Percentiles rank a stretch among this genome's conserved stretches.
phyloP scores from a whole-genome alignment of 2,888 invertebrate genomes.

The Syrphus vitripennis region DNA sequence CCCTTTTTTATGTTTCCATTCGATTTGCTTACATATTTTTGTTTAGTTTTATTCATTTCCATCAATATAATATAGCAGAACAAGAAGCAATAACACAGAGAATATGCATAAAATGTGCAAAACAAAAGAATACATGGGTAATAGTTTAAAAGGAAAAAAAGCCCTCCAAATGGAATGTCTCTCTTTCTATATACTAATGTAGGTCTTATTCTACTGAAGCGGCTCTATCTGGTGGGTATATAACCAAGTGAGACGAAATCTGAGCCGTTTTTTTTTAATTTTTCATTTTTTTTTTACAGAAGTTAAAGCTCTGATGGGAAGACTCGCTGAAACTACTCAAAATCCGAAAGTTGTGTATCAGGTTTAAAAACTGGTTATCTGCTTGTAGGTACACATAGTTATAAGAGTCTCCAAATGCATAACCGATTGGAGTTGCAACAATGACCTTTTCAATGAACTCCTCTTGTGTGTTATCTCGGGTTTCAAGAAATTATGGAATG shows the following conservation, averaged over 20 bases:
- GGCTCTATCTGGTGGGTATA: not conserved
- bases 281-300: not conserved
- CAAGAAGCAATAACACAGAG: not conserved
- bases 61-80: not conserved
- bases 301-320: constrained; percentile 15
- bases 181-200: not conserved
- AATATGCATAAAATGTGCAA: constrained; percentile 20
- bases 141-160: not conserved
- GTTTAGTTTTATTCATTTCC: not conserved
- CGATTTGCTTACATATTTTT: not conserved
- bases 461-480: constrained; percentile 37
- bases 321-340: constrained; percentile 32
- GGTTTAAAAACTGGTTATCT: constrained; percentile 61
- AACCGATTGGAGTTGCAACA: constrained; percentile 31
- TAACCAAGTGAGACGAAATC: constrained; percentile 23
- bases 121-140: not conserved
- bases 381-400: constrained; percentile 6
- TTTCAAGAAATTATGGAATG: constrained; percentile 39
- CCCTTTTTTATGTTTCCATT: not conserved
- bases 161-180: constrained; percentile 8
- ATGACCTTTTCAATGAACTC: constrained; percentile 65
- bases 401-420: constrained; percentile 12
- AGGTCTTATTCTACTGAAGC: constrained; percentile 30
- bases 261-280: constrained; percentile 12
- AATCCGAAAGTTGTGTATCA: constrained; percentile 57